Conservation (phyloP, 1,140 invertebrate species). For the Episyrphus balteatus region DNA sequence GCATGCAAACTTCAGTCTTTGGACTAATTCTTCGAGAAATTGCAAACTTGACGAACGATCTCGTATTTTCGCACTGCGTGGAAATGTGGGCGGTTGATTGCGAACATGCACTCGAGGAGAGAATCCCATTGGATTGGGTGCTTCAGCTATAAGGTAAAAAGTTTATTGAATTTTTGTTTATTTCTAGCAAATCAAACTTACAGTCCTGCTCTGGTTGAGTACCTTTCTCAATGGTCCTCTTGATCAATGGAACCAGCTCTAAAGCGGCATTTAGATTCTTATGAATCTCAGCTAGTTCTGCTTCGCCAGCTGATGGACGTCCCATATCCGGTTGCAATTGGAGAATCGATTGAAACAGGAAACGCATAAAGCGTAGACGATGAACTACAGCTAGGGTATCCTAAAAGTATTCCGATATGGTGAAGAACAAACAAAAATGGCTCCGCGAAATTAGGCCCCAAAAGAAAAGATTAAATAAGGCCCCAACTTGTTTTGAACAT, state of each 20-base stretch:
- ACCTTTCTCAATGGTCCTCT: slow-evolving; percentile 63
- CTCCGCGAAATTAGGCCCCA: too few species aligned
- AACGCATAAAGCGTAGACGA: slow-evolving; percentile 72
- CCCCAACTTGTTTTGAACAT: too few species aligned
- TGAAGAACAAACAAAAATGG: too few species aligned
- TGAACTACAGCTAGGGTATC: slow-evolving; percentile 53
- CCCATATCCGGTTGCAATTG: slow-evolving; percentile 50
- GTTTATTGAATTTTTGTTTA: neutral
- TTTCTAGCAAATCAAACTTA: slow-evolving; percentile 36
- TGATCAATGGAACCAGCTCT: slow-evolving; percentile 70
- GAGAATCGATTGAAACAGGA: slow-evolving; percentile 71
- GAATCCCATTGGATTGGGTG: slow-evolving; percentile 69
- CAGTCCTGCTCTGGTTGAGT: slow-evolving; percentile 59
- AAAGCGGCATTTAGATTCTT: slow-evolving; percentile 52
- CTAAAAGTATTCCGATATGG: slow-evolving; percentile 18
- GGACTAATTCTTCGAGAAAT: slow-evolving; percentile 74
- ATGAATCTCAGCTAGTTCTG: slow-evolving; percentile 53
- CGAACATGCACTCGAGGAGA: slow-evolving; percentile 92
- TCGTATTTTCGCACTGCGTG: slow-evolving; percentile 88
- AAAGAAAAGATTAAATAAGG: too few species aligned
- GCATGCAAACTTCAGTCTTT: slow-evolving; percentile 68
- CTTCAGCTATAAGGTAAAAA: slow-evolving; percentile 36
- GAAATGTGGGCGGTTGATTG: slow-evolving; percentile 93
- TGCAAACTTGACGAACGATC: slow-evolving; percentile 67
- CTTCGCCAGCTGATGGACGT: slow-evolving; percentile 37